phyloP scores from a whole-genome alignment of 2,113 vertebrate genomes.

The Pycnonotus jocosus region DNA sequence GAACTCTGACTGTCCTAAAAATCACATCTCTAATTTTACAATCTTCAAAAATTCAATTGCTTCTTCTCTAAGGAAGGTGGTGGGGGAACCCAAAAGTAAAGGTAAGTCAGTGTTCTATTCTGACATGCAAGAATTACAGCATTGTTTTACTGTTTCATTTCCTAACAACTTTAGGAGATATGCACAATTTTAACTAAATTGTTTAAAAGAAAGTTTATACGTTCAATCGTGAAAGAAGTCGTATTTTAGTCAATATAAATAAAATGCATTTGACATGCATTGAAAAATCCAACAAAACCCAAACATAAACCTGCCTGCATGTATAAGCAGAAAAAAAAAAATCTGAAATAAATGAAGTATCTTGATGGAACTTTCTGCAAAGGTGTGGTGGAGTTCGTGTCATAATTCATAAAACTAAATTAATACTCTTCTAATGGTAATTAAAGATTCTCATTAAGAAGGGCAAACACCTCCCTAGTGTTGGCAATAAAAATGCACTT shows the following conservation, averaged over 20 bases:
- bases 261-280: neutral
- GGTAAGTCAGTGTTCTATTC: neutral
- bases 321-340: neutral
- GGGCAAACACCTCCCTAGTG: constrained; percentile 54
- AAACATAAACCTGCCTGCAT: neutral
- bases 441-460: constrained; percentile 79
- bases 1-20: neutral
- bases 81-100: neutral
- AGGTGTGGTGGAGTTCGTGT: neutral
- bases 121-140: rapidly evolving
- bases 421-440: constrained; percentile 74
- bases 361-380: neutral
- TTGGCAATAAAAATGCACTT: constrained; percentile 72
- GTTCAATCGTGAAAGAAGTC: neutral
- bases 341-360: neutral
- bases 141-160: neutral
- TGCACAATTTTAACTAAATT: neutral
- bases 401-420: constrained; percentile 74
- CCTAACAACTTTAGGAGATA: neutral
- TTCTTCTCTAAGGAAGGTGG: neutral
- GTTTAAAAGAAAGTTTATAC: neutral
- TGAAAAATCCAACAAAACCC: neutral
- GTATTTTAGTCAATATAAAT: neutral
- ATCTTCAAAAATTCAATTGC: neutral
- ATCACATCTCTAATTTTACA: neutral